Percentiles rank a stretch among this genome's conserved stretches.
Conservation (phyloP, 2,113 vertebrate genomes). For the Condylura cristata region DNA sequence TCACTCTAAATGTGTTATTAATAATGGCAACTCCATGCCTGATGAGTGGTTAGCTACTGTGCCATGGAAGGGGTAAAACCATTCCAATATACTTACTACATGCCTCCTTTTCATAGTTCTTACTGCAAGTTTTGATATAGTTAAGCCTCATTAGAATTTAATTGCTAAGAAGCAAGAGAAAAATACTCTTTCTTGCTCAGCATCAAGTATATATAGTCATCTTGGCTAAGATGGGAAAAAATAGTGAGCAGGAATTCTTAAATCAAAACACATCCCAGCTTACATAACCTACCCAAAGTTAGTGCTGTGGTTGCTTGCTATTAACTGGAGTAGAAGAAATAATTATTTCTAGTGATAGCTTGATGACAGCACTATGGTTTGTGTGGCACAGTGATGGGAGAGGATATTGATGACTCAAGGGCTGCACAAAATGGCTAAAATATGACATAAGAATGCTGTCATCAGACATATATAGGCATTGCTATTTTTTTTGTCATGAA, state of each 20-base stretch:
- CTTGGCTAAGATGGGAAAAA: background rate
- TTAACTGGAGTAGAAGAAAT: conserved; percentile 39
- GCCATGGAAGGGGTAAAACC: too few relatives aligned
- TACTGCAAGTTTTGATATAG: background rate
- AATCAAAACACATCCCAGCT: background rate
- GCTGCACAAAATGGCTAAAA: conserved; percentile 16
- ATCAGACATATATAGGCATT: background rate
- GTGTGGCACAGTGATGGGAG: background rate
- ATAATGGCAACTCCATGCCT: background rate
- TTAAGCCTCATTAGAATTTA: background rate
- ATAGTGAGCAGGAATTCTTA: background rate
- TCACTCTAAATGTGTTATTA: background rate
- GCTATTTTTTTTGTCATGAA: conserved; percentile 59
- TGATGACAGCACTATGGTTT: background rate
- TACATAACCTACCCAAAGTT: background rate
- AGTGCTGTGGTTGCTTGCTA: background rate
- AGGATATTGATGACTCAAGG: background rate
- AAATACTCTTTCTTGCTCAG: background rate
- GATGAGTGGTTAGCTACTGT: background rate
- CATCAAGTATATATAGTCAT: background rate
- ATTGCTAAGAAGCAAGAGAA: background rate
- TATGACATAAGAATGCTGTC: conserved; percentile 52
- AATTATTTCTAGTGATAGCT: background rate
- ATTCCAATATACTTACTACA: background rate
- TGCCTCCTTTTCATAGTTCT: background rate